Evolutionary conservation across 2,797 vertebrate species (phyloP).

Genomic region (Tapirus indicus): DNA sequence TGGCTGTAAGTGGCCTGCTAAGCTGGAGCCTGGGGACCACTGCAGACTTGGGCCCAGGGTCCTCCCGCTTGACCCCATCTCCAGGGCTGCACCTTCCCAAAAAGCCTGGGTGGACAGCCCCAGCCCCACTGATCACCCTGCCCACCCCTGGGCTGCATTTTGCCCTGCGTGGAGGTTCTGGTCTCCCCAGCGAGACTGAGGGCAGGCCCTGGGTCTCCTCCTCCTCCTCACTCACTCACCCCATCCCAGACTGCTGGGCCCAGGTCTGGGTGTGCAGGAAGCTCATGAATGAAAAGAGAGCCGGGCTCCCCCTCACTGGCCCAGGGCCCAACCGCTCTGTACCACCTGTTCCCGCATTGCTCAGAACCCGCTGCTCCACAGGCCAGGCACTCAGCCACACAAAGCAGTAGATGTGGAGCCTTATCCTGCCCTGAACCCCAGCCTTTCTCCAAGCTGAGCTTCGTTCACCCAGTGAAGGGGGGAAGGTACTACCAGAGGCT

Average conservation of each 20-base stretch:
- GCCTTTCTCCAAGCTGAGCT: not conserved
- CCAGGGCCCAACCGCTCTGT: not conserved
- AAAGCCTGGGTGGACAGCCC: not conserved
- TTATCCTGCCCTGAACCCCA: rapidly evolving
- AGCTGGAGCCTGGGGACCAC: not conserved
- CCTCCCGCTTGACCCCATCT: not conserved
- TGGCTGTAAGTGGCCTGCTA: not conserved
- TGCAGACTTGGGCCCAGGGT: not conserved
- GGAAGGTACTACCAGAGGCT: not conserved
- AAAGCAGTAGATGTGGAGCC: not conserved
- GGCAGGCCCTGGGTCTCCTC: not conserved
- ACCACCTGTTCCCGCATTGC: not conserved
- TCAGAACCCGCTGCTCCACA: rapidly evolving
- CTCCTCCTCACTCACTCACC: rapidly evolving
- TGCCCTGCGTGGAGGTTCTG: not conserved
- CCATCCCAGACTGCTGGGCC: too few species aligned
- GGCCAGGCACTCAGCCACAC: not conserved
- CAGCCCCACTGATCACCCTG: not conserved
- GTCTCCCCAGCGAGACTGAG: not conserved
- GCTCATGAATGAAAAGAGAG: not conserved
- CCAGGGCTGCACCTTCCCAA: not conserved
- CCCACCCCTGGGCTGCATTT: too few species aligned
- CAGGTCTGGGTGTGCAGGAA: not conserved
- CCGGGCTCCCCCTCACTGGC: not conserved
- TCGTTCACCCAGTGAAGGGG: not conserved